phyloP scores from a whole-genome alignment of 2,888 invertebrate genomes.

The Drosophila demipolita region DNA sequence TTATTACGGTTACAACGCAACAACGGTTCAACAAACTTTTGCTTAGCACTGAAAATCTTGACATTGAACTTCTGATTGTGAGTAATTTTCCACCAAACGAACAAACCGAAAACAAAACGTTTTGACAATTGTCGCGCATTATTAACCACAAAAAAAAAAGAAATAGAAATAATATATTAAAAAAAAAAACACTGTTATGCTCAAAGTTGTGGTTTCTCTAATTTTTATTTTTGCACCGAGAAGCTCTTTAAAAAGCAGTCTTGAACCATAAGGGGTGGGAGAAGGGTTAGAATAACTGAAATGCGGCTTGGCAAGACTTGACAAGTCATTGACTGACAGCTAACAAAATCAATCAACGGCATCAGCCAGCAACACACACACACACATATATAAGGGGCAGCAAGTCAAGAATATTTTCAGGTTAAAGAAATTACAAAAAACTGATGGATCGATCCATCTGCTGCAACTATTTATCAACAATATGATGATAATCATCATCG shows the following conservation, averaged over 20 bases:
- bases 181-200: slow-evolving; percentile 25
- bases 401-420: slow-evolving; percentile 12
- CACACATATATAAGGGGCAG: not conserved
- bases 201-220: slow-evolving; percentile 4
- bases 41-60: slow-evolving; percentile 44
- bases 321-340: slow-evolving; percentile 49
- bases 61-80: slow-evolving; percentile 58
- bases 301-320: slow-evolving; percentile 31
- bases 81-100: slow-evolving; percentile 23
- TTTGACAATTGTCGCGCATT: slow-evolving; percentile 36
- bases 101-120: slow-evolving; percentile 2
- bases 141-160: slow-evolving; percentile 14
- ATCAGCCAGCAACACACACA: not conserved
- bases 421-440: slow-evolving; percentile 32
- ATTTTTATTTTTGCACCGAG: slow-evolving; percentile 15
- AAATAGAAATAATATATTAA: not conserved
- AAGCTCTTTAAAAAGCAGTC: slow-evolving; percentile 2
- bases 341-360: slow-evolving; percentile 33
- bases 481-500: not conserved
- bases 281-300: slow-evolving; percentile 12
- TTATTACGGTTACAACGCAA: slow-evolving; percentile 10
- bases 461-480: slow-evolving; percentile 3
- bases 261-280: not conserved
- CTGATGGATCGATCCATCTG: slow-evolving; percentile 25
- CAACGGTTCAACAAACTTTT: slow-evolving; percentile 59